Percentiles rank a stretch among this genome's conserved stretches.
These are phyloP conservation scores for Iphiclides podalirius DNA, from an alignment of 2,888 invertebrate species.

Conservation along the genomic window DNA sequence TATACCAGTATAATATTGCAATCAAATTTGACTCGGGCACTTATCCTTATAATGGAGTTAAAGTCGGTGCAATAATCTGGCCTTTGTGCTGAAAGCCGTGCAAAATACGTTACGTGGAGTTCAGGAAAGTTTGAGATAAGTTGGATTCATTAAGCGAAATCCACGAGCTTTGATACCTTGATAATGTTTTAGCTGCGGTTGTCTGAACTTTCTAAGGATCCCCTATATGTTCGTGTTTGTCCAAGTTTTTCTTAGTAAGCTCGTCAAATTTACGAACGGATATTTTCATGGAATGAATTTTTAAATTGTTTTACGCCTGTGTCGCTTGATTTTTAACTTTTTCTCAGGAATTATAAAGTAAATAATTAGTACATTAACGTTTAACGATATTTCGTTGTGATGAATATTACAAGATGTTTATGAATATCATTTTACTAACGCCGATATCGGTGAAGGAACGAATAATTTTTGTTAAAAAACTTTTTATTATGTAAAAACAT, in stretches of 20 bases:
- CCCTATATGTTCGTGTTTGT: background rate
- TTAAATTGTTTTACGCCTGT: no score
- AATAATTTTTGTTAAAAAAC: no score
- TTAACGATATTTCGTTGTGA: no score
- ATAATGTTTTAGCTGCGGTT: constrained; percentile 7
- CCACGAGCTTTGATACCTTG: constrained; percentile 7
- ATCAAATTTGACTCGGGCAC: constrained; percentile 19
- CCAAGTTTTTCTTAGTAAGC: background rate
- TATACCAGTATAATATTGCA: constrained; percentile 12
- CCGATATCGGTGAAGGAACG: no score
- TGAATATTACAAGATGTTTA: no score
- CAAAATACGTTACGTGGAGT: constrained; percentile 19
- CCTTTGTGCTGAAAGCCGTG: constrained; percentile 14
- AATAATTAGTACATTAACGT: no score
- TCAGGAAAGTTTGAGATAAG: constrained; percentile 34
- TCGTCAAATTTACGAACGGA: no score
- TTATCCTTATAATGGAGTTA: constrained; percentile 22
- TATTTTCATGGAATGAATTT: no score
- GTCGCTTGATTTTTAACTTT: no score
- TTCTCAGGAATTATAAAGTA: no score
- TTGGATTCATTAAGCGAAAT: constrained; percentile 29
- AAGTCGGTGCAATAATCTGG: constrained; percentile 15
- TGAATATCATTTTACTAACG: no score
- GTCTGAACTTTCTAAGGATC: constrained; percentile 2
- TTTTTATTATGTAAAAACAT: no score